These are phyloP conservation scores for Drosophila tristis DNA, from an alignment of 1,140 invertebrate genomes.

Conservation along the genomic window DNA sequence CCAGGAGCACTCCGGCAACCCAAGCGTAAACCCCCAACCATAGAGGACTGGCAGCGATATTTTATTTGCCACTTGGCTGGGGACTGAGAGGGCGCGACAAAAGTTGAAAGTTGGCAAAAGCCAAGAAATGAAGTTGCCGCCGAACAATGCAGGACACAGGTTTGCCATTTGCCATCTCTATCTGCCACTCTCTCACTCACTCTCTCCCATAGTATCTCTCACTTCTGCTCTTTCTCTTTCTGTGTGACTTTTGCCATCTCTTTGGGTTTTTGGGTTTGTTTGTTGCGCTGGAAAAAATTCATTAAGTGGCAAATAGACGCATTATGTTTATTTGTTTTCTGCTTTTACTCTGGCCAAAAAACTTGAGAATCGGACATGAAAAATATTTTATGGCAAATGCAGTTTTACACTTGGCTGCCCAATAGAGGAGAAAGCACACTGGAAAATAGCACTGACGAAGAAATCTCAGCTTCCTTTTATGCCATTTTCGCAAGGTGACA, in stretches of 20 bases:
- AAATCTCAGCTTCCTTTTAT: too few relatives aligned
- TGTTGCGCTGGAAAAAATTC: conserved; percentile 50
- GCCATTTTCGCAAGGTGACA: too few relatives aligned
- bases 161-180: conserved; percentile 63
- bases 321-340: conserved; percentile 61
- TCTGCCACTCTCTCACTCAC: neutral
- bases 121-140: conserved; percentile 44
- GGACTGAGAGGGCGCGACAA: conserved; percentile 10
- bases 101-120: conserved; percentile 45
- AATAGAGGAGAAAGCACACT: too few relatives aligned
- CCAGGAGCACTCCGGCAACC: neutral
- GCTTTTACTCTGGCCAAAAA: conserved; percentile 17
- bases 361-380: conserved; percentile 28
- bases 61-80: conserved; percentile 71
- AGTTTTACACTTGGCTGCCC: conserved; percentile 9
- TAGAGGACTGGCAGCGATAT: conserved; percentile 52
- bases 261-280: conserved; percentile 13
- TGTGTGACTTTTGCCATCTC: conserved; percentile 65
- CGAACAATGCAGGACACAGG: conserved; percentile 64
- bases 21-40: conserved; percentile 25
- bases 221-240: too few relatives aligned
- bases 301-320: conserved; percentile 80
- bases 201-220: too few relatives aligned
- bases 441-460: too few relatives aligned
- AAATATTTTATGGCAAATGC: conserved; percentile 43